Evolutionary conservation across 2,797 vertebrate genomes (phyloP).

Genomic region (Rallus crepitans): DNA sequence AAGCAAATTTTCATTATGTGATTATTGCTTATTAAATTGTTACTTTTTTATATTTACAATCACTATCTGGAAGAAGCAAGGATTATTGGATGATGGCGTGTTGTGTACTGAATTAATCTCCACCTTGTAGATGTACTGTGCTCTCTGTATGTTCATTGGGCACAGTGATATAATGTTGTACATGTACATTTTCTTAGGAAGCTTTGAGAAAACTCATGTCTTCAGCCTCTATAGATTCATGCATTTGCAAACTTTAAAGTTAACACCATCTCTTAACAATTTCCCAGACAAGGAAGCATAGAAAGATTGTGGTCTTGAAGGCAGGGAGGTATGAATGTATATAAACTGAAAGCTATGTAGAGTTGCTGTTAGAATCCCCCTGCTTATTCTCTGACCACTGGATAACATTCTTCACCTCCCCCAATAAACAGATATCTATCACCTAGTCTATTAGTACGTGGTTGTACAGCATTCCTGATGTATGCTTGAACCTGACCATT

Average conservation of each 20-base stretch:
- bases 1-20: neutral
- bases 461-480: neutral
- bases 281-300: neutral
- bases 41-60: neutral
- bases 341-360: neutral
- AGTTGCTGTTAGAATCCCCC: neutral
- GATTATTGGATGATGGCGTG: neutral
- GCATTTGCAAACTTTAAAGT: neutral
- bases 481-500: neutral
- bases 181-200: neutral
- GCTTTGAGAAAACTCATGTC: neutral
- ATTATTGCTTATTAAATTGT: neutral
- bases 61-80: neutral
- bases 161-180: neutral
- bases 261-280: neutral
- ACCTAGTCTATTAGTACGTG: neutral
- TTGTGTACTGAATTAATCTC: neutral
- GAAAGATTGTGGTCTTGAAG: neutral
- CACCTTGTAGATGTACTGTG: neutral
- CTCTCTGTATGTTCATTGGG: neutral
- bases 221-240: neutral
- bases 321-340: neutral
- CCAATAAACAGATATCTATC: neutral
- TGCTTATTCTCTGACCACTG: neutral
- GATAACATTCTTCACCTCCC: neutral